A percentile compares a stretch with the other conserved stretches of the same genome.
Conservation (phyloP, 2,797 vertebrate species). For the Tenualosa thibaudeaui region DNA sequence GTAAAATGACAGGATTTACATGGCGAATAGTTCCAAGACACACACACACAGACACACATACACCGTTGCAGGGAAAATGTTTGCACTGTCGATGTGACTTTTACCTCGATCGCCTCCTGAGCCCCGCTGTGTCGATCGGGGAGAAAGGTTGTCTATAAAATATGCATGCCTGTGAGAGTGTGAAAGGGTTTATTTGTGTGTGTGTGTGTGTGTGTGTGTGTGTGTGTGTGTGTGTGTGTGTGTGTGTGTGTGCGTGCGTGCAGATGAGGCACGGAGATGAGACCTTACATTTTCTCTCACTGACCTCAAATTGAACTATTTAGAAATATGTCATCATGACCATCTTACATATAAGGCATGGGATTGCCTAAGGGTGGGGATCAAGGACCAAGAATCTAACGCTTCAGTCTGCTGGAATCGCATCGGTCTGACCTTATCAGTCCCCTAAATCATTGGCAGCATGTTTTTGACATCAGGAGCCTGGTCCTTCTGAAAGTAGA, state of each 20-base stretch:
- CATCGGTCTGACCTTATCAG: too few relatives aligned
- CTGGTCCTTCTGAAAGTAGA: too few relatives aligned
- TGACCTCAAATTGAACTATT: neutral
- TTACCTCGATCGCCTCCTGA: slow-evolving; percentile 62
- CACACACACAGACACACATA: slow-evolving; percentile 36
- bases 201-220: slow-evolving; percentile 20
- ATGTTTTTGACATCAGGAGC: too few relatives aligned
- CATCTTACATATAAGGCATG: neutral
- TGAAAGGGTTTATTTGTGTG: slow-evolving; percentile 40
- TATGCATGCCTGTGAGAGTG: slow-evolving; percentile 67
- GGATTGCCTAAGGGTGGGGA: neutral
- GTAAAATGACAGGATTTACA: slow-evolving; percentile 45
- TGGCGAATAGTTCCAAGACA: slow-evolving; percentile 49
- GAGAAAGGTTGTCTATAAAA: slow-evolving; percentile 76
- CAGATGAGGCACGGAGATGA: neutral
- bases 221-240: slow-evolving; percentile 42
- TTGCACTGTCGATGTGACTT: slow-evolving; percentile 70
- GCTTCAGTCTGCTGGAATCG: too few relatives aligned
- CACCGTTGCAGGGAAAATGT: slow-evolving; percentile 64
- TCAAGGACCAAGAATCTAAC: neutral
- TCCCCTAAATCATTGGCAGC: too few relatives aligned
- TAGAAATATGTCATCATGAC: neutral
- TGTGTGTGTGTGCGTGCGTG: neutral
- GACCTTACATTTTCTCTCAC: neutral
- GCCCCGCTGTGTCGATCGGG: slow-evolving; percentile 41